Evolutionary conservation across 2,113 vertebrate species (phyloP).

Genomic region (Leucosticte australis): DNA sequence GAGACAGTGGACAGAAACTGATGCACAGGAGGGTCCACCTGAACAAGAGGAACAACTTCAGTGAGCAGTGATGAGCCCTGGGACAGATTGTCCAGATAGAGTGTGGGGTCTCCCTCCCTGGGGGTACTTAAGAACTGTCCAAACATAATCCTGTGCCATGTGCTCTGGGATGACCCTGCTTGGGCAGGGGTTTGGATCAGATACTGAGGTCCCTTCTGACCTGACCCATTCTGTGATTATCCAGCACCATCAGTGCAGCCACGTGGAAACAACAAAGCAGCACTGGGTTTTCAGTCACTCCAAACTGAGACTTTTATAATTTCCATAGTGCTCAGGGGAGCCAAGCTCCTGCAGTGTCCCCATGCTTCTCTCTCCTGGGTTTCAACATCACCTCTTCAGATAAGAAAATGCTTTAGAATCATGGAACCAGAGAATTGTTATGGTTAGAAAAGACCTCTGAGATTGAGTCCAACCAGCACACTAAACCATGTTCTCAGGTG

Average conservation of each 20-base stretch:
- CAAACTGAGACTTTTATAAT: background rate
- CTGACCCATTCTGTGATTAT: background rate
- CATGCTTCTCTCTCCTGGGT: background rate
- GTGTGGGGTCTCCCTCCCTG: background rate
- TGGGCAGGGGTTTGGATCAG: background rate
- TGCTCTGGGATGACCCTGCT: background rate
- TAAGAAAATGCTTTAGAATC: background rate
- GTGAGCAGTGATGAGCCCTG: no score
- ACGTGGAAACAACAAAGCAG: fast-evolving
- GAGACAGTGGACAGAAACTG: background rate
- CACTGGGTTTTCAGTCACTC: background rate
- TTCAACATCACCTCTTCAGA: background rate
- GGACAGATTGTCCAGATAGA: background rate
- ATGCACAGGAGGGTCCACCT: background rate
- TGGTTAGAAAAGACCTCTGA: background rate
- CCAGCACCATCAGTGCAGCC: background rate
- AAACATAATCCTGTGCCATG: background rate
- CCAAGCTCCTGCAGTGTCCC: background rate
- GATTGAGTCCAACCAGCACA: background rate
- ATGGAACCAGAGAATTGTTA: background rate
- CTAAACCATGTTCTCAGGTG: background rate
- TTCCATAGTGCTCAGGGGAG: background rate
- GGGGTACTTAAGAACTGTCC: background rate
- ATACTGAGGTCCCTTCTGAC: background rate
- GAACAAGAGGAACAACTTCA: background rate